Evolutionary conservation across 2,797 vertebrate genomes (phyloP), one percentile per base, ranked within the genome.

Genomic region (Chlorospingus flavigularis): DNA sequence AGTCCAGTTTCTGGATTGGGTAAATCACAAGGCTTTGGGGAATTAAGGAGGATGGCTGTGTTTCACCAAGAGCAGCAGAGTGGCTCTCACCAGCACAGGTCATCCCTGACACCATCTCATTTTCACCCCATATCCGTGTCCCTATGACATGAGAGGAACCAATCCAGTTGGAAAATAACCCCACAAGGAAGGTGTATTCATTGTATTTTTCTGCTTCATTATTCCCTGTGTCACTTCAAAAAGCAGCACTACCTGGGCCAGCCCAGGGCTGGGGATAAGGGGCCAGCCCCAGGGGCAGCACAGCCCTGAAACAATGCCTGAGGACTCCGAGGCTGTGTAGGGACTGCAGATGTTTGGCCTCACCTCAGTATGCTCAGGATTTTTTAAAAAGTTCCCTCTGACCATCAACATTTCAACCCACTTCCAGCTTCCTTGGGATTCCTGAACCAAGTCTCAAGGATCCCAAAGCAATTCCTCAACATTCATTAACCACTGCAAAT

Each of bases 251-350:
- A 42, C 28, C 16, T 0, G 2, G 17, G 53, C 43, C 30, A 81
- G 55, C 28, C 48, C 68, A 79, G 26, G 50, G 15, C 6, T 43
- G 11, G 8, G 47, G 28, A 73, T 11, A 51, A 58, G 35, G 35
- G 35, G 35, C 35, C 35, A 35, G 33, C 1, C 1, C 26, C 4
- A 2, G 6, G 60, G 25, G 51, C 42, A 78, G 62, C n/a, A 53
- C 33, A 73, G 23, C 33, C 9, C 9, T 3, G 35, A 54, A 74
- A 45, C 0, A 0, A 67, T 28, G 20, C 6, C 61, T 0, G 0
- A 72, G 50, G 43, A 82, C 40, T 8, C 33, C 37, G 43, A 70
- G 40, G 26, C 31, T 48, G 18, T 0, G 0, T 7, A 76, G 14
- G 17, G 45, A 67, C 63, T 57, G 37, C 24, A 73, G 14, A 35